Percentiles rank a stretch among this genome's conserved stretches.
Evolutionary conservation across 2,113 vertebrate species (phyloP).

Genomic region (Podarcis muralis): DNA sequence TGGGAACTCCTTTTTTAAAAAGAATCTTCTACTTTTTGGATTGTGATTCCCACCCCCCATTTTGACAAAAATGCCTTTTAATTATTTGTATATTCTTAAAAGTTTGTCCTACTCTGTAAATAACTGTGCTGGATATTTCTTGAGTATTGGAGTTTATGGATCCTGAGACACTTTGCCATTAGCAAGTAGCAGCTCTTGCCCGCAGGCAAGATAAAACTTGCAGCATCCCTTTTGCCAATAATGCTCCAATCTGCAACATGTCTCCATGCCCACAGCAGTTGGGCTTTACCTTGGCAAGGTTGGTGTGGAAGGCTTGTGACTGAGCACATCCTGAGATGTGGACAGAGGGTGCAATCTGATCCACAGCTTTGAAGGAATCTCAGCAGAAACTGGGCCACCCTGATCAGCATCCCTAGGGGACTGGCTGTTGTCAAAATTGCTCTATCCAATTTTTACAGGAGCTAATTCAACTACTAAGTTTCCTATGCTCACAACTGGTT

Average conservation of each 20-base stretch:
- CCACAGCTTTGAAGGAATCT: not conserved
- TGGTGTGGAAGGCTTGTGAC: not conserved
- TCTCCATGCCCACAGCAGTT: not conserved
- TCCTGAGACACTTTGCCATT: constrained; percentile 1
- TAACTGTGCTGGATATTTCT: constrained; percentile 41
- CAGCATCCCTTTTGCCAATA: not conserved
- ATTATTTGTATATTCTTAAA: constrained; percentile 62
- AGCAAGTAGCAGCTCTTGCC: not conserved
- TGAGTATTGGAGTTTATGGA: not conserved
- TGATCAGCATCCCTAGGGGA: not conserved
- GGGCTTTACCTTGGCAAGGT: not conserved
- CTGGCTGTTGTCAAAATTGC: not conserved
- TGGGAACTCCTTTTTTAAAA: constrained; percentile 64
- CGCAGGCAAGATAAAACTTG: fast-evolving
- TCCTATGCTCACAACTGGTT: not conserved
- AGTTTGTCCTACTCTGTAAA: constrained; percentile 67
- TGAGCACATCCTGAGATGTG: not conserved
- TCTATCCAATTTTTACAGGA: not conserved
- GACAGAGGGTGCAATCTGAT: not conserved
- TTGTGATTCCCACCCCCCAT: constrained; percentile 73
- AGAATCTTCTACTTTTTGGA: constrained; percentile 74
- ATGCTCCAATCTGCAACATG: not conserved
- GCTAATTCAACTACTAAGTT: not conserved
- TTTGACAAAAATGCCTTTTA: constrained; percentile 67
- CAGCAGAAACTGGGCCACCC: not conserved